Conservation (phyloP, 2,888 invertebrate species). For the Lutraria lutraria region DNA sequence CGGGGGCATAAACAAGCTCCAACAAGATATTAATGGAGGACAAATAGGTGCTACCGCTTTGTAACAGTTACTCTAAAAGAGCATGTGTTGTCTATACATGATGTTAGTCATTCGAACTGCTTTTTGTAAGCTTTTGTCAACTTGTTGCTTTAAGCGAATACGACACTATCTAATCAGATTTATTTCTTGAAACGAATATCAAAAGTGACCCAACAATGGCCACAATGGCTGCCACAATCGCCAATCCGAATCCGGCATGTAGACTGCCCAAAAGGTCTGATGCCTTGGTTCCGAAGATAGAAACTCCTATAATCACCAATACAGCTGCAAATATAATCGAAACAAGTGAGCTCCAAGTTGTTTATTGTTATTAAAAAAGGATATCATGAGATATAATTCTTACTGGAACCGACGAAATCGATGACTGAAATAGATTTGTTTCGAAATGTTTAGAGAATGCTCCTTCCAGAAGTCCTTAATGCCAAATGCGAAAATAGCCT, state of each 20-base stretch:
- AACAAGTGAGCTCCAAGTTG: not conserved
- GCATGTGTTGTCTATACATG: no score
- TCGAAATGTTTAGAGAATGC: no score
- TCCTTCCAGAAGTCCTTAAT: not conserved
- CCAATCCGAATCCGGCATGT: conserved; percentile 36
- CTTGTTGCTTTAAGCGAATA: not conserved
- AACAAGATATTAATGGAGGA: no score
- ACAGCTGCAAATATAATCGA: conserved; percentile 16
- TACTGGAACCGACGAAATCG: not conserved
- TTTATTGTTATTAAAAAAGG: not conserved
- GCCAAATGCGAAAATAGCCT: not conserved
- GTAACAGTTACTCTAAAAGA: no score
- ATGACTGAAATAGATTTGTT: no score
- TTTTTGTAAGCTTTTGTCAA: no score
- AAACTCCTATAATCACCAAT: conserved; percentile 18
- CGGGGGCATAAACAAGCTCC: no score
- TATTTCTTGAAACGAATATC: not conserved
- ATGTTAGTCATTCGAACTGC: no score
- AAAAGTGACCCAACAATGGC: not conserved
- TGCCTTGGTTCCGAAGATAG: conserved; percentile 20
- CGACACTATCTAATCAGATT: not conserved
- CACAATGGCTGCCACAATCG: not conserved
- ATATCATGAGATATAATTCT: not conserved
- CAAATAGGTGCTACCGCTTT: no score
- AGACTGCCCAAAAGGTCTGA: not conserved